Base-by-base conservation (phyloP, 2,797 vertebrate species). In the Carduelis carduelis region DNA sequence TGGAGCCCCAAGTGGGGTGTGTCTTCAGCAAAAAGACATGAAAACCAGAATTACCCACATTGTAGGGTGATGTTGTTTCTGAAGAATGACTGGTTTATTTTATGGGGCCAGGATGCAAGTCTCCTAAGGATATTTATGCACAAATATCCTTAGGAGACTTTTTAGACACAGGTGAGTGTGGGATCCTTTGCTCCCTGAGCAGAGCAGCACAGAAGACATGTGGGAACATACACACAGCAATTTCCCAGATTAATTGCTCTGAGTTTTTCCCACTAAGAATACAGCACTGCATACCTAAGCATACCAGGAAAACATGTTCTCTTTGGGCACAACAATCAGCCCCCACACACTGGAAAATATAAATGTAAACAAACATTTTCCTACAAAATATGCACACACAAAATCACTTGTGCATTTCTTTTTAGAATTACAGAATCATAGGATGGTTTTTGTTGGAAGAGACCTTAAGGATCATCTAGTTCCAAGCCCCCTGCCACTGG, bases 321-420 rank as follows among this genome's bases (percentile, higher is more conserved):
- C n/a, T 49, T 53, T 61, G 37, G 66, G 70, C 44, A 76, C 35
- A 63, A 23, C 0, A 3, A 69, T 75, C 43, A 71, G 43, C 46
- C 72, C 44, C 23, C 43, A 24, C 1, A 0, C 12, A 1, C 55
- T 55, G 21, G 57, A 86, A 86, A 96, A 81, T 34, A 39, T 46
- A 57, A 69, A 50, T 61, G 66, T 26, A 78, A 66, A 79, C 46
- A 47, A 71, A 64, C 65, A 50, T 68, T 79, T 65, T 72, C 50
- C 50, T 81, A 2, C 35, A 50, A 75, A 83, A 74, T 12, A 23
- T 9, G 17, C 26, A 52, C 9, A 18, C 12, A 24, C 22, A 50
- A 0, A 8, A 34, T 19, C 22, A 55, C 19, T 28, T 0, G 0
- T 32, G 16, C 27, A 5, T 7, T 75, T 63, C 34, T 44, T 72